These are phyloP conservation scores for Busseola fusca DNA, from an alignment of 2,888 invertebrate species.

Conservation along the genomic window DNA sequence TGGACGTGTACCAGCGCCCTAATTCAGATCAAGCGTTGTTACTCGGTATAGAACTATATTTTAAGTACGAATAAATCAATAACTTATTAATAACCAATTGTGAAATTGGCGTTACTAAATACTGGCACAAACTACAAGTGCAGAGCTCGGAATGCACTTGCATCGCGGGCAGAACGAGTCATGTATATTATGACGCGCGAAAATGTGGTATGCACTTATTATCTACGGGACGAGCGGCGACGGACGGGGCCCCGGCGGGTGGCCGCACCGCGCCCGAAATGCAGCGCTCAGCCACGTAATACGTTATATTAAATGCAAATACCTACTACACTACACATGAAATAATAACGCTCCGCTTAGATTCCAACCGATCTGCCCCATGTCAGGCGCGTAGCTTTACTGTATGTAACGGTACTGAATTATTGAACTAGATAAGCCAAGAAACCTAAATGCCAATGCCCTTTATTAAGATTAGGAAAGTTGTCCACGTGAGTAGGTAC, in stretches of 20 bases:
- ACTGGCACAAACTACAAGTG: conserved; percentile 57
- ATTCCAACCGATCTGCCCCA: conserved; percentile 26
- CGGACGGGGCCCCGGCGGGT: conserved; percentile 82
- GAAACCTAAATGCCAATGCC: conserved; percentile 67
- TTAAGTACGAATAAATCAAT: conserved; percentile 35
- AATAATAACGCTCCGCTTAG: conserved; percentile 32
- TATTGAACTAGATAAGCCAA: conserved; percentile 61
- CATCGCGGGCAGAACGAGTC: conserved; percentile 68
- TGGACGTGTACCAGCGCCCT: conserved; percentile 33
- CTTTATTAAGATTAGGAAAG: conserved; percentile 65
- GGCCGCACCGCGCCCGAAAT: conserved; percentile 77
- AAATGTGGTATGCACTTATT: conserved; percentile 83
- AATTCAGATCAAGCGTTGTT: conserved; percentile 44
- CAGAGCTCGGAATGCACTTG: conserved; percentile 72
- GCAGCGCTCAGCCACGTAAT: conserved; percentile 66
- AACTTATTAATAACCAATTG: conserved; percentile 42
- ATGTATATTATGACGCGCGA: conserved; percentile 71
- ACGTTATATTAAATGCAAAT: conserved; percentile 67
- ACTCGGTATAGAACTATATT: conserved; percentile 7
- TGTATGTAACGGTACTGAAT: conserved; percentile 34
- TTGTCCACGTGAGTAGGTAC: conserved; percentile 52
- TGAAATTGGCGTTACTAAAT: conserved; percentile 60
- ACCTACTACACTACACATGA: conserved; percentile 53
- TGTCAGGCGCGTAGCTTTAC: not conserved
- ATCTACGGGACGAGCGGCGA: conserved; percentile 78